phyloP scores from a whole-genome alignment of 2,888 invertebrate genomes.

The Drosophila borealis region DNA sequence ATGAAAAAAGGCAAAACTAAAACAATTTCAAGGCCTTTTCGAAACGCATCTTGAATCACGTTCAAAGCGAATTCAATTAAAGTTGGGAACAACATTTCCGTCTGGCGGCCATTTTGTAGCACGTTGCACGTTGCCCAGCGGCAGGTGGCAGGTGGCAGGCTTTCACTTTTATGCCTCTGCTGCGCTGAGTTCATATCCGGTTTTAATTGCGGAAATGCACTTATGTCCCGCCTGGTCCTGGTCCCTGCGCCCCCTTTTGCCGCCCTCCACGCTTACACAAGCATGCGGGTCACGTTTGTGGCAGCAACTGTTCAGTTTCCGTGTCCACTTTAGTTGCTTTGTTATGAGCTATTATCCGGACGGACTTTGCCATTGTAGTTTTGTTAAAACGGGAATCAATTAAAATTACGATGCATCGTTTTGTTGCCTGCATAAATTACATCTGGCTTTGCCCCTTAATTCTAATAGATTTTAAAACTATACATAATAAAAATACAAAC shows the following conservation, averaged over 20 bases:
- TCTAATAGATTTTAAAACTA: no score
- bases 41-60: conserved; percentile 32
- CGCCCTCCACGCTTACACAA: conserved; percentile 5
- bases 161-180: conserved; percentile 1
- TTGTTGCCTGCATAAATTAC: not conserved
- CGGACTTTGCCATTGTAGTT: not conserved
- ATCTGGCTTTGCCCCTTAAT: no score
- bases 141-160: conserved; percentile 13
- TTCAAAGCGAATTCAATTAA: conserved; percentile 56
- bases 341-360: conserved; percentile 26
- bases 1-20: not conserved
- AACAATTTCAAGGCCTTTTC: conserved; percentile 12
- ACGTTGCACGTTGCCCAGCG: conserved; percentile 21
- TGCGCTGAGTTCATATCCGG: conserved; percentile 61
- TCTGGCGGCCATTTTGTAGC: conserved; percentile 3
- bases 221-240: conserved; percentile 21
- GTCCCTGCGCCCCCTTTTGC: not conserved
- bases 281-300: conserved; percentile 69
- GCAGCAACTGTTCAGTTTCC: conserved; percentile 59
- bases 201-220: conserved; percentile 76
- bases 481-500: no score
- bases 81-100: conserved; percentile 35
- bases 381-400: conserved; percentile 27
- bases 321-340: conserved; percentile 25
- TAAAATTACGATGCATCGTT: conserved; percentile 21